phyloP scores from a whole-genome alignment of 1,140 invertebrate genomes.

The Lethrus apterus region DNA sequence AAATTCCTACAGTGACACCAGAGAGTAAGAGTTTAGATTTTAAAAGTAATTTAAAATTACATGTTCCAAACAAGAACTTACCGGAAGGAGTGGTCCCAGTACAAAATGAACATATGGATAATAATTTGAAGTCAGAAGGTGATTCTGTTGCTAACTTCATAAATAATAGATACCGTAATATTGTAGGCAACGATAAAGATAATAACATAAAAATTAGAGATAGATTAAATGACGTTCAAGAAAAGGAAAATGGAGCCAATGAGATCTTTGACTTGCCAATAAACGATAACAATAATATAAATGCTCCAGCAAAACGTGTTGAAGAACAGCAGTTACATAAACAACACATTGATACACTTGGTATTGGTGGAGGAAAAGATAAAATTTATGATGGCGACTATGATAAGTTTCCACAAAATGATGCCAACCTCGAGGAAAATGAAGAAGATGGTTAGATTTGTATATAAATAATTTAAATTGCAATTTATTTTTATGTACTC shows the following conservation, averaged over 20 bases:
- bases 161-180: slow-evolving; percentile 27
- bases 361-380: slow-evolving; percentile 13
- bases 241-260: slow-evolving; percentile 34
- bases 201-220: slow-evolving; percentile 11
- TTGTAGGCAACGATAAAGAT: slow-evolving; percentile 11
- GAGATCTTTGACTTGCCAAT: slow-evolving; percentile 32
- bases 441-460: slow-evolving; percentile 26
- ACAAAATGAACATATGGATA: slow-evolving; percentile 23
- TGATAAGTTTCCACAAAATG: slow-evolving; percentile 22
- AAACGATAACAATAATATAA: slow-evolving; percentile 18
- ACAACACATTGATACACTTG: slow-evolving; percentile 18
- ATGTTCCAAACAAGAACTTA: slow-evolving; percentile 18
- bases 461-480: slow-evolving; percentile 10
- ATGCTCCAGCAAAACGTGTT: background rate
- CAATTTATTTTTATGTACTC: slow-evolving; percentile 13
- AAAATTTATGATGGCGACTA: slow-evolving; percentile 21
- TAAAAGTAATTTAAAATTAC: slow-evolving; percentile 8
- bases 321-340: slow-evolving; percentile 20
- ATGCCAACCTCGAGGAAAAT: slow-evolving; percentile 24
- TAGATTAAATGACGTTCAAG: slow-evolving; percentile 23
- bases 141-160: slow-evolving; percentile 10
- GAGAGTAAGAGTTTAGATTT: too few species aligned
- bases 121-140: slow-evolving; percentile 3
- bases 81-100: slow-evolving; percentile 32
- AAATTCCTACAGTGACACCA: slow-evolving; percentile 30